Base-by-base conservation (phyloP, 2,113 vertebrate species). In the Pungitius pungitius region DNA sequence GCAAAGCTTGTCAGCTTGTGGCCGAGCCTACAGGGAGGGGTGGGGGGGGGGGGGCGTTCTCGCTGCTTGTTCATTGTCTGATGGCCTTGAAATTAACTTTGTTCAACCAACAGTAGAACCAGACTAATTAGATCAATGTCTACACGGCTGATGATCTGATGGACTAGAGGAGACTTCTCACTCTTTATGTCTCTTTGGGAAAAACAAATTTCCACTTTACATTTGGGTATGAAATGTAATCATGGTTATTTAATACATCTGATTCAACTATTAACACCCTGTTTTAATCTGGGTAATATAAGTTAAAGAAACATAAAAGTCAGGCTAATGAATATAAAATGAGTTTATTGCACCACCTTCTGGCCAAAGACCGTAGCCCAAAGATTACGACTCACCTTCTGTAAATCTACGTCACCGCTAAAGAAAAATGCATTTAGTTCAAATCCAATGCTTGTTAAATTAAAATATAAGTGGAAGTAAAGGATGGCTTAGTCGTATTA, bases 311-410 rank as follows among this genome's bases (percentile, higher is more conserved):
- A 33, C 4, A 27, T 39, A 20, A 24, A 42, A 12, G 20, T 8
- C 2, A 49, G 27, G 60, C 26, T 37, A 14, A 11, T 69, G 12
- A 75, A 3, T 5, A 52, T 14, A 8, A 47, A 68, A 42, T 8
- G 35, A 62, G 52, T 26, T 17, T 24, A 11, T 27, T 69, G 60
- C 30, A 26, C 87, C 80, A 80, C 65, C 90, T 90, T 67, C 58
- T 88, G 91, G 78, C 13, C 51, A 88, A 42, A 77, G 7, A 8
- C 3, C 69, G 45, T 37, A 60, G 6, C 59, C 61, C 11, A 42
- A 33, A 30, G 30, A 30, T 30, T 30, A 30, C 30, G 6, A 30
- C 30, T 60, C 45, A 55, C 12, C 2, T 57, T n/a, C n/a, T n/a
- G n/a, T n/a, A n/a, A n/a, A n/a, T n/a, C n/a, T n/a, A n/a, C n/a